Evolutionary conservation across 2,113 vertebrate species (phyloP), one percentile per base, ranked within the genome.

Genomic region (Erythrolamprus reginae): DNA sequence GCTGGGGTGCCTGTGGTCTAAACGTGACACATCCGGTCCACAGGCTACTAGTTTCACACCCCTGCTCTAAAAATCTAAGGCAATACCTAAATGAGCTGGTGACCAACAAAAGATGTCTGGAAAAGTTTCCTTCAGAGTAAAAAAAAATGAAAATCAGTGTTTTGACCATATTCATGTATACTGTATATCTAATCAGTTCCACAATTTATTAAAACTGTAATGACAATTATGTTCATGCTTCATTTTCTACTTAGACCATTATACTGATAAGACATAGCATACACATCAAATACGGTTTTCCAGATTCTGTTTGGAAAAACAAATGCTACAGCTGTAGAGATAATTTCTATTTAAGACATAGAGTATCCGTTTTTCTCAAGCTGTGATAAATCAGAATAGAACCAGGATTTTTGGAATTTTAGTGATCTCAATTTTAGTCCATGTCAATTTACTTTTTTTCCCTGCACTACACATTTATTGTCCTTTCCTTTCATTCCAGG

Each of bases 401-500:
- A 77, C 33, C 70, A 42, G 33, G 42, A 42, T 77, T 77, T 82
- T 23, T 33, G 50, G 61, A 65, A 65, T 6, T 2, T 19, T 70
- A 65, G 6, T 2, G 13, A 53, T 47, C 19, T 26, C 1, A 86
- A n/a, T 56, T n/a, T 1, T 10, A 0, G 52, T 50, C 55, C 3
- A 1, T 23, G 19, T 83, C 15, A 47, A 24, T 2, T 15, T 87
- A 48, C 1, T 45, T 38, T 87, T 82, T 70, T 92, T 58, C 42
- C 21, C 88, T 89, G 6, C 84, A 87, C 91, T 94, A 13, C 88
- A 50, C 24, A 12, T 8, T 92, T 89, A 88, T 56, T 91, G 65
- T 93, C 23, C 89, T 94, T 90, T 77, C 94, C 24, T 23, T 86
- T 93, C 50, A 91, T 38, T 94, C 24, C 95, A 99, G 99, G 99